These are phyloP conservation scores for Palythoa caribaeorum DNA, from an alignment of 92 coral and sea anemone species.

Conservation along the genomic window DNA sequence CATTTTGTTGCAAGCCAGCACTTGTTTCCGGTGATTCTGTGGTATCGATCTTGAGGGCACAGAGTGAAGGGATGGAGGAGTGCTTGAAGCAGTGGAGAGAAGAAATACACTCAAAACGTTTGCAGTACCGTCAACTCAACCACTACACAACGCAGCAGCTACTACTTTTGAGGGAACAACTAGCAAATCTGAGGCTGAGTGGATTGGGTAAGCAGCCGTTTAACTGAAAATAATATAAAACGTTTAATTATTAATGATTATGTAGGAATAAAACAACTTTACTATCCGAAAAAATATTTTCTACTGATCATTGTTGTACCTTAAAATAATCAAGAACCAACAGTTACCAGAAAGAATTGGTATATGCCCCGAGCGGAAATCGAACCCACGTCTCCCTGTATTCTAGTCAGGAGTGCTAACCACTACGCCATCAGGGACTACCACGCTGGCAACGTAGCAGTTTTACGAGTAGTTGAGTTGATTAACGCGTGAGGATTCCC, in stretches of 20 bases:
- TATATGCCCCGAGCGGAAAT: too few relatives aligned
- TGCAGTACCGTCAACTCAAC: constrained; percentile 66
- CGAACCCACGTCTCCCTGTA: too few relatives aligned
- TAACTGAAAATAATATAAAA: neutral
- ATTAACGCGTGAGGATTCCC: too few relatives aligned
- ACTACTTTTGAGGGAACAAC: constrained; percentile 68
- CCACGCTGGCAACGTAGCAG: too few relatives aligned
- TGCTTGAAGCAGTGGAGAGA: constrained; percentile 70
- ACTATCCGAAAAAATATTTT: neutral
- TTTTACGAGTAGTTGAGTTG: too few relatives aligned
- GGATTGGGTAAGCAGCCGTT: constrained; percentile 46
- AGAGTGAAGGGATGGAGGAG: constrained; percentile 68
- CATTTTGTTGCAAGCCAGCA: constrained; percentile 60
- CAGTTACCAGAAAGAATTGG: too few relatives aligned
- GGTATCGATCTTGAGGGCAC: constrained; percentile 35
- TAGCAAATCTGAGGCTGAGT: constrained; percentile 69
- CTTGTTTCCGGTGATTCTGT: constrained; percentile 32
- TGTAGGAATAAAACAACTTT: neutral
- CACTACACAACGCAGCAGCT: constrained; percentile 87
- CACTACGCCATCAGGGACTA: too few relatives aligned
- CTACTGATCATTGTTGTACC: too few relatives aligned
- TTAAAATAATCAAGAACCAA: too few relatives aligned
- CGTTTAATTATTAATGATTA: neutral
- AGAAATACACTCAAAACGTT: constrained; percentile 64
- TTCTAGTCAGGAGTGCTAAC: too few relatives aligned